Base-by-base conservation (phyloP, 2,797 vertebrate genomes). In the Rhinoraja longicauda region DNA sequence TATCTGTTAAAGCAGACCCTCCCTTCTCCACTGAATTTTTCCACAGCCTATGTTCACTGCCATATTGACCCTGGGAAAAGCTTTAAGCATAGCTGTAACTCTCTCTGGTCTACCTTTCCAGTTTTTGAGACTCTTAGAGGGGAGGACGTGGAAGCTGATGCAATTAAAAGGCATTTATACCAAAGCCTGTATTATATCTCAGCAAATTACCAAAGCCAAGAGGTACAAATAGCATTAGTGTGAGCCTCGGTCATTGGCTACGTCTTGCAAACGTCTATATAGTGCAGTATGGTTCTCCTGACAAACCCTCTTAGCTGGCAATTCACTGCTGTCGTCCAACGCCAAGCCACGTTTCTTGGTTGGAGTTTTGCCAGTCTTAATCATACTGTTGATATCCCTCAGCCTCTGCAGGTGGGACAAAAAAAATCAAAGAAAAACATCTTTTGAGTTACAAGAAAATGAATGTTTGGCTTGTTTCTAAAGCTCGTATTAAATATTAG, bases 341-440 rank as follows among this genome's bases (percentile, higher is more conserved):
- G 97, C 95, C 93, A 97, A 96, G 93, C 97, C 97, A 93, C 98
- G 97, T 96, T 99, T 99, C 96, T 98, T 98, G 4, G 96, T 97
- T 4, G 98, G 98, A 0, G 97, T 98, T 95, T 99, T 98, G 76
- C 98, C 98, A 0, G 97, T 98, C 94, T 97, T 96, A 93, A 99
- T 97, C 98, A 99, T 99, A 93, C 97, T 97, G 96, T 99, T 99
- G 93, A 99, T 99, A 95, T 99, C 98, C 93, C 97, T 97, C 93
- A 99, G 96, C 93, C 96, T 97, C 98, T 99, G 95, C 0, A 77
- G 82, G 17, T 53, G 73, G 24, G 21, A 70, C 91, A 84, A 4
- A 26, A 36, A 36, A 70, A 13, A 39, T 24, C 1, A 39, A 73
- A 26, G 15, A 9, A 3, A 70, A 39, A 62, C 26, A 39, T 53